Base-by-base conservation (phyloP, 2,888 invertebrate genomes). In the Automeris io region DNA sequence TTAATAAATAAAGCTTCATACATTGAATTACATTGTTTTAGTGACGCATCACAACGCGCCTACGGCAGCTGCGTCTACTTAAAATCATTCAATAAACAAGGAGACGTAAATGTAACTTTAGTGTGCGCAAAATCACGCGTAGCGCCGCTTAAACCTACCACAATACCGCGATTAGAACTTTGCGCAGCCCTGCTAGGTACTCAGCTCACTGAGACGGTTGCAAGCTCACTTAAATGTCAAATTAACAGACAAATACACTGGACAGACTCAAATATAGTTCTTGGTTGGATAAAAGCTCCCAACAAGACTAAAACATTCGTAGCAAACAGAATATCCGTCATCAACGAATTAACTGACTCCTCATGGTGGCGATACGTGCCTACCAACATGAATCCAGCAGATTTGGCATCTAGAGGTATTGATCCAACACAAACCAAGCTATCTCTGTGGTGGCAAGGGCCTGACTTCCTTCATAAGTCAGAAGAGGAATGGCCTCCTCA, bases 111-210 rank as follows among this genome's bases (percentile, higher is more conserved):
- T 12, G 45, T 47, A 2, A 37, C 31, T 2, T 35, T 57, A 5
- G 23, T 54, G 5, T 53, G 51, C 22, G 37, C 51, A 1, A 54
- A 54, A 22, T 41, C 49, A 7, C 41, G 42, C 24, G 49, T 54
- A 3, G 40, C 48, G 5, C 48, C 51, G 1, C 3, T 56, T 1
- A 49, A 48, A 23, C 39, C 45, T 1, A 40, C 33, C 1, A 53
- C 49, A 7, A 49, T 53, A 5, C 51, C 54, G 2, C 38, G 49
- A 1, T 35, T 49, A 5, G 58, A 58, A 33, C 33, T 58, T 4
- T 45, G 43, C 12, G 52, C 36, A 5, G 47, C 49, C 1, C 12
- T 49, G 2, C 35, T 51, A 3, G 47, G 38, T 4, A 43, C 46
- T 2, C 34, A 12, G 16, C 37, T 32, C 11, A 29, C n/a, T 3